Percentiles rank a stretch among this genome's conserved stretches.
phyloP scores from a whole-genome alignment of 2,888 invertebrate genomes.

The Tolmerus cingulatus region DNA sequence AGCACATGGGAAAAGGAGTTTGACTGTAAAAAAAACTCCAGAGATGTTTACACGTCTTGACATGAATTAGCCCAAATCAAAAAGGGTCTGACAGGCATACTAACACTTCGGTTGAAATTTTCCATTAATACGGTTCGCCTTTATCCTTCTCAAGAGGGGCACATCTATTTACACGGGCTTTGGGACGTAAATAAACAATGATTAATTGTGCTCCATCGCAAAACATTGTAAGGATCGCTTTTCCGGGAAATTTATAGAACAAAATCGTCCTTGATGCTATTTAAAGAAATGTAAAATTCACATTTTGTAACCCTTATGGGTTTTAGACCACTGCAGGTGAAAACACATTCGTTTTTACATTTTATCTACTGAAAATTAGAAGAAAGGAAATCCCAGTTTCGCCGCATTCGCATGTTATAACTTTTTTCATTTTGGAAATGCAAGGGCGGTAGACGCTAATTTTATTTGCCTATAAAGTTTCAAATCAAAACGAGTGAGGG shows the following conservation, averaged over 20 bases:
- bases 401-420: not conserved
- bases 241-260: not conserved
- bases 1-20: not conserved
- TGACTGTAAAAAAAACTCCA: not conserved
- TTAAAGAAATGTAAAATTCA: not conserved
- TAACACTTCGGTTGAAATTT: not conserved
- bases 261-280: not conserved
- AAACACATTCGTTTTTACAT: not conserved
- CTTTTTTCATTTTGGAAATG: not conserved
- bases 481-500: not conserved
- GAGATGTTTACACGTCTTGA: conserved; percentile 26
- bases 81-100: conserved; percentile 26
- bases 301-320: not conserved
- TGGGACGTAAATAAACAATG: conserved; percentile 26
- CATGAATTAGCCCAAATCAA: conserved; percentile 27
- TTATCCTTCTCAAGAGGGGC: conserved; percentile 2
- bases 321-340: not conserved
- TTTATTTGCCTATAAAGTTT: not conserved
- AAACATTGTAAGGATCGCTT: not conserved
- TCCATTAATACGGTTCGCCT: conserved; percentile 10
- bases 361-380: not conserved
- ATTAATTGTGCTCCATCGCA: conserved; percentile 18
- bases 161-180: not conserved
- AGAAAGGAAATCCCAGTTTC: not conserved
- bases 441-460: not conserved